Evolutionary conservation across 1,140 invertebrate species (phyloP), one percentile per base, ranked within the genome.

Genomic region (Drosophila subobscura): DNA sequence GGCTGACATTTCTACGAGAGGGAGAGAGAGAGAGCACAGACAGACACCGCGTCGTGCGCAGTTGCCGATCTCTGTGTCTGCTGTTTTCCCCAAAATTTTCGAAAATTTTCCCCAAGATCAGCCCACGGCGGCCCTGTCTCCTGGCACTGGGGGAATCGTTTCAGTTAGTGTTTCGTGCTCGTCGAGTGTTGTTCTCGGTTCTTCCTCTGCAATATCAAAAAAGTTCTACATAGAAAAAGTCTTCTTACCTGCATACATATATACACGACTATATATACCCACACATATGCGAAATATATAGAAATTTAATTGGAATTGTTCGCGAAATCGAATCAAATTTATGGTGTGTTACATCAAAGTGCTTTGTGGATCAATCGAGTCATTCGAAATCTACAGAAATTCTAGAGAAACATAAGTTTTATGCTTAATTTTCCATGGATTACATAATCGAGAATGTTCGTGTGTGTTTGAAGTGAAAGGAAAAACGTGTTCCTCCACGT

Each of bases 131-230:
- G 46, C 55, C 50, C 12, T 42, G 49, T 27, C 80, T 80, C 67
- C 81, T 85, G 66, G 53, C 58, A 25, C 6, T 67, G 56, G 55
- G 46, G 49, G 3, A 29, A 16, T n/a, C 40, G 49, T 70, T 89
- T 91, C 88, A 91, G 90, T 91, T 91, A 86, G 90, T 91, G 90
- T 91, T 91, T 91, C 90, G 90, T 91, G 83, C 90, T 91, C 90
- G 90, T 91, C 90, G 90, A 91, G 90, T 91, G 90, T 91, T 91
- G 90, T 91, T 91, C 90, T 91, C 90, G 90, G 84, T 91, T 91
- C 68, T 90, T 90, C 79, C 86, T 90, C 81, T 66, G 56, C 83
- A 85, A 76, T 79, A 85, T 86, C 68, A 72, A 90, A 72, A 90
- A 89, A 90, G 79, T 85, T 90, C 72, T 85, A 84, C 78, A 86